Percentiles rank a stretch among this genome's conserved stretches.
phyloP scores from a whole-genome alignment of 2,113 vertebrate species.

The Gasterosteus aculeatus region DNA sequence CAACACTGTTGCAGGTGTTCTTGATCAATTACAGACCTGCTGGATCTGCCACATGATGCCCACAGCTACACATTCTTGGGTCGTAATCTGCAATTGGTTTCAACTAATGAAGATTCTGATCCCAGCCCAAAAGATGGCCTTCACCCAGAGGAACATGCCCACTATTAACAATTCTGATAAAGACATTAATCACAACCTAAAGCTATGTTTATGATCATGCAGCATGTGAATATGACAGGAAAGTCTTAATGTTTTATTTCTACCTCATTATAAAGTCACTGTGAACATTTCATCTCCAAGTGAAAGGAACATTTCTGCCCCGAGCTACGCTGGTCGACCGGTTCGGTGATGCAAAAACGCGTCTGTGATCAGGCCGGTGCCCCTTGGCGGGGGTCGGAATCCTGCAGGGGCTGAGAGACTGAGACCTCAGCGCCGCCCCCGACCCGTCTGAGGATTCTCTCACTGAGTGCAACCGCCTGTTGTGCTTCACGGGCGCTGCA shows the following conservation, averaged over 20 bases:
- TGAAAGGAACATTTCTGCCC: slow-evolving; percentile 27
- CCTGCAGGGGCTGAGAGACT: slow-evolving; percentile 72
- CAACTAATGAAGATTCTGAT: background rate
- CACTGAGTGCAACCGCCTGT: background rate
- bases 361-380: slow-evolving; percentile 42
- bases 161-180: background rate
- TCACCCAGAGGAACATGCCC: background rate
- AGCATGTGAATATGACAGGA: background rate
- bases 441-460: slow-evolving; percentile 13
- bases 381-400: slow-evolving; percentile 51
- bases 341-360: slow-evolving; percentile 62
- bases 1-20: background rate
- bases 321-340: slow-evolving; percentile 44
- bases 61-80: background rate
- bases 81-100: background rate
- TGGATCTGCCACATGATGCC: background rate
- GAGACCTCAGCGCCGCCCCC: slow-evolving; percentile 59
- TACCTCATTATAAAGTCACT: background rate
- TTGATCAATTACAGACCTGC: background rate
- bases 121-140: background rate
- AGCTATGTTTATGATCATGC: background rate
- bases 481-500: slow-evolving; percentile 6
- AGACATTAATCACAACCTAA: slow-evolving; percentile 9
- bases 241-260: background rate
- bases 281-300: slow-evolving; percentile 35